Conservation (phyloP, 2,113 vertebrate genomes). For the Indri indri region DNA sequence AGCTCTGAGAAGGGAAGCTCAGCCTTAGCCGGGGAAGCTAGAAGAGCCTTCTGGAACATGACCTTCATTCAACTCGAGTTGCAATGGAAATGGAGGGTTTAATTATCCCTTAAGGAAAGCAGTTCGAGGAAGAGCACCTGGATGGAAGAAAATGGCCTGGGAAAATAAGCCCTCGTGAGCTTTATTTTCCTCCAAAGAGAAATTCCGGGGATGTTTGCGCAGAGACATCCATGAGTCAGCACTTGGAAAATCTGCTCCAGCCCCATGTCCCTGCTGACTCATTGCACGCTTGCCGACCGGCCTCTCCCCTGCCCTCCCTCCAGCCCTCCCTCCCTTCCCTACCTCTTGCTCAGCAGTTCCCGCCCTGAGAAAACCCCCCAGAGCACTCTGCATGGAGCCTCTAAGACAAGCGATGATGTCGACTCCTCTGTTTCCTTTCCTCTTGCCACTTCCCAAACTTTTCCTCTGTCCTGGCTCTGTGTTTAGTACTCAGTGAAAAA, state of each 20-base stretch:
- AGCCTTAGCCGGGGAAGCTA: background rate
- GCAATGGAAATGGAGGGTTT: background rate
- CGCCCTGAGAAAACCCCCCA: background rate
- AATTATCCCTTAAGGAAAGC: background rate
- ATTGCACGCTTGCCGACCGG: rapidly evolving
- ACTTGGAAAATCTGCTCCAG: rapidly evolving
- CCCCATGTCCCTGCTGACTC: background rate
- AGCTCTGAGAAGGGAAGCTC: background rate
- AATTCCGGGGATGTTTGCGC: rapidly evolving
- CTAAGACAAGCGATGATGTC: background rate
- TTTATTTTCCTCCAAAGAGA: background rate
- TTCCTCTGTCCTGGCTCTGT: background rate
- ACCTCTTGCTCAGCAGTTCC: rapidly evolving
- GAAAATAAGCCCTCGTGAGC: rapidly evolving
- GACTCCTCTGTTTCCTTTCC: rapidly evolving
- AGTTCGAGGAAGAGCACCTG: background rate
- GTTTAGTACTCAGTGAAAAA: background rate
- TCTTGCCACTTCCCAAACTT: too few species aligned
- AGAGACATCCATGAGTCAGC: background rate
- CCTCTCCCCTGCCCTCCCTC: rapidly evolving
- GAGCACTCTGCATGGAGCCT: background rate
- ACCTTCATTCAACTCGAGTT: background rate
- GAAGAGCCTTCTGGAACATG: background rate
- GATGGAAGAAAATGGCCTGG: background rate
- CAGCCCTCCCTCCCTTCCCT: rapidly evolving